phyloP scores from a whole-genome alignment of 2,888 invertebrate species.

The Scrobipalpa atriplicella region DNA sequence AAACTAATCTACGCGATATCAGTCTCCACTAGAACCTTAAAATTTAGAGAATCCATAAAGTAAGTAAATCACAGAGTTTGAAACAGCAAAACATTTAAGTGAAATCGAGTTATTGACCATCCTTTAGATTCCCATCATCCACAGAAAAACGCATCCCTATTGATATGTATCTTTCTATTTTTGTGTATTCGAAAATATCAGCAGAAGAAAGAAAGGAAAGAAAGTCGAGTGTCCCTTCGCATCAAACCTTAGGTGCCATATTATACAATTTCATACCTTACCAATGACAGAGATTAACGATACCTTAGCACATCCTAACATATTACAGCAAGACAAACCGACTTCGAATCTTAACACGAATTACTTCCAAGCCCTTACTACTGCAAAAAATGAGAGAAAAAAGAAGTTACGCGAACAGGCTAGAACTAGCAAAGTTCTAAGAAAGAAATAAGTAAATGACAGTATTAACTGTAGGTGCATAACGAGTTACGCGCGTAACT shows the following conservation, averaged over 20 bases:
- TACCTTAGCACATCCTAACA: constrained; percentile 70
- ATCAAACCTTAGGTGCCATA: constrained; percentile 74
- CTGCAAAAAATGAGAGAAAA: constrained; percentile 12
- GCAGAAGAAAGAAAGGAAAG: constrained; percentile 59
- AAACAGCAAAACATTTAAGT: constrained; percentile 78
- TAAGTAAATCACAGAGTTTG: constrained; percentile 81
- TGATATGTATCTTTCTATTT: constrained; percentile 81
- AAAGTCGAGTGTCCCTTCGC: constrained; percentile 74
- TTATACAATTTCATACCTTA: constrained; percentile 67
- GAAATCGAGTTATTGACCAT: constrained; percentile 65
- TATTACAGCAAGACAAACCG: constrained; percentile 67
- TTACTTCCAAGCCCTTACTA: constrained; percentile 35
- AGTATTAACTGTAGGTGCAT: neutral
- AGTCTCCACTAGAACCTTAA: constrained; percentile 82
- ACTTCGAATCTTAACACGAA: constrained; percentile 55
- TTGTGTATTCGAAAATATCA: constrained; percentile 57
- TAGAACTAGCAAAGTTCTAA: constrained; percentile 18
- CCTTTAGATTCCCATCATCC: constrained; percentile 60
- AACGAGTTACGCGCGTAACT: constrained; percentile 14
- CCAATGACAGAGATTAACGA: constrained; percentile 70
- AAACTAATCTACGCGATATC: constrained; percentile 82
- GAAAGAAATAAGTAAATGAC: constrained; percentile 15
- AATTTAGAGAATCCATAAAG: constrained; percentile 81
- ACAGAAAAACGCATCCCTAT: constrained; percentile 66
- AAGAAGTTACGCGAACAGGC: constrained; percentile 13